Evolutionary conservation across 2,113 vertebrate genomes (phyloP).

Genomic region (Pseudolaguvia tuberculata): DNA sequence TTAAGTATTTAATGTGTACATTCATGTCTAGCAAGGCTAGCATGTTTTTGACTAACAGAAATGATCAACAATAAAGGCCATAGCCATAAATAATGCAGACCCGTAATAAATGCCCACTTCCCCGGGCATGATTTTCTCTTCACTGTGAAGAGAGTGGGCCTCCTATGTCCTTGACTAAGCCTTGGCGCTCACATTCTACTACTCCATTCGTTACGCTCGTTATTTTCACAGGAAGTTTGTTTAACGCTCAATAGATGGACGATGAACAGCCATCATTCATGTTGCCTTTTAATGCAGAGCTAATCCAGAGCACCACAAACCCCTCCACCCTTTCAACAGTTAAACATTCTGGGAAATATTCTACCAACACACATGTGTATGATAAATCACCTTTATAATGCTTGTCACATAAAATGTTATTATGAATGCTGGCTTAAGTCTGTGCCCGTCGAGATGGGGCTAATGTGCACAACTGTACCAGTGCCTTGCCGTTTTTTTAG

Average conservation of each 20-base stretch:
- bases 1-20: conserved; percentile 30
- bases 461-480: conserved; percentile 49
- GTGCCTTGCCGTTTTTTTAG: conserved; percentile 37
- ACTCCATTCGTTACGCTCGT: conserved; percentile 55
- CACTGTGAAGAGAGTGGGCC: conserved; percentile 33
- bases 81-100: conserved; percentile 46
- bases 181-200: conserved; percentile 46
- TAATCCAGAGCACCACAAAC: conserved; percentile 48
- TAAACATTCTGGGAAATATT: conserved; percentile 65
- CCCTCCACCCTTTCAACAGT: conserved; percentile 36
- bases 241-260: conserved; percentile 52
- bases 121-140: conserved; percentile 34
- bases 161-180: conserved; percentile 46
- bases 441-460: conserved; percentile 59
- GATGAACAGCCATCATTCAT: conserved; percentile 54
- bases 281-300: conserved; percentile 56
- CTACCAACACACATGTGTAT: conserved; percentile 62
- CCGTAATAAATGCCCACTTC: conserved; percentile 52
- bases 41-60: conserved; percentile 21
- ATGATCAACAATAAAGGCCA: conserved; percentile 33
- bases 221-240: conserved; percentile 65
- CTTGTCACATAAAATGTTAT: conserved; percentile 73
- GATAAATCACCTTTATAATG: conserved; percentile 73
- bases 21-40: background rate
- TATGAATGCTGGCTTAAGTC: conserved; percentile 60